A percentile compares a stretch with the other conserved stretches of the same genome.
Conservation (phyloP, 2,888 invertebrate genomes). For the Craniophora ligustri region DNA sequence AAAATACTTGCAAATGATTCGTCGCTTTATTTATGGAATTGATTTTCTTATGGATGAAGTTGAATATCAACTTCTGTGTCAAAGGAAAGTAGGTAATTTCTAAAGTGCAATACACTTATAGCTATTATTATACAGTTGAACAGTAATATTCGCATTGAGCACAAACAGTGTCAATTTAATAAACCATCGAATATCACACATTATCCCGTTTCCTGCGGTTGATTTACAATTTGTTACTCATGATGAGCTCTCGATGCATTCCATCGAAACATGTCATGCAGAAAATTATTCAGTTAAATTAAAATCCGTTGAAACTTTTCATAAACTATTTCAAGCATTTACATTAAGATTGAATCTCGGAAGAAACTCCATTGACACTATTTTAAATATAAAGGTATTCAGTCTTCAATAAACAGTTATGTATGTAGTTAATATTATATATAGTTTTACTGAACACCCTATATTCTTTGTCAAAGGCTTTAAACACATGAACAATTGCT, state of each 20-base stretch:
- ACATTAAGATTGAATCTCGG: too few species aligned
- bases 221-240: constrained; percentile 7
- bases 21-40: too few species aligned
- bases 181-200: neutral
- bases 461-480: neutral
- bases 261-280: neutral
- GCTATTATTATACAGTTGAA: neutral
- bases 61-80: too few species aligned
- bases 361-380: too few species aligned
- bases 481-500: constrained; percentile 18
- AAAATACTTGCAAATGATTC: too few species aligned
- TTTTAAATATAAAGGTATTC: too few species aligned
- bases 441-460: neutral
- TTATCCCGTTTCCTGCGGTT: constrained; percentile 8
- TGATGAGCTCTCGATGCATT: constrained; percentile 1
- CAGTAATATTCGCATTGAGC: neutral
- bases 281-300: neutral
- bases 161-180: constrained; percentile 7
- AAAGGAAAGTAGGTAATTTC: too few species aligned
- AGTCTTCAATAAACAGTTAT: too few species aligned
- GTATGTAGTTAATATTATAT: too few species aligned
- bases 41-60: too few species aligned
- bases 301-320: neutral
- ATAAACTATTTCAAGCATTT: too few species aligned
- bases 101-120: too few species aligned